Base-by-base conservation (phyloP, 2,888 invertebrate species). In the Artemia sinica region DNA sequence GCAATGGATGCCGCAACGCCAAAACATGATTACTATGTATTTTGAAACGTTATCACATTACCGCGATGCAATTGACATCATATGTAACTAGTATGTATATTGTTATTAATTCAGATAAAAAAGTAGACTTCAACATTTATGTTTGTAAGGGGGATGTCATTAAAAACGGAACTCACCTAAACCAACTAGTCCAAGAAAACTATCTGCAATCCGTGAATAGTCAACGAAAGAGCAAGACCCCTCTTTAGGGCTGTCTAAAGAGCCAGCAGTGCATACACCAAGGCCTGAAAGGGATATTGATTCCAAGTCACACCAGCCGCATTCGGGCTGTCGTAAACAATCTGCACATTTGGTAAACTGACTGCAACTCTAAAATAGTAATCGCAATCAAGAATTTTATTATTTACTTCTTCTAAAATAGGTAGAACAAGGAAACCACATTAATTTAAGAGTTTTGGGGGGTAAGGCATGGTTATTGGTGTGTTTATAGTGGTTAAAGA, bases 261-360 rank as follows among this genome's bases (percentile, higher is more conserved):
- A 89, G 0, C 93, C 94, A 76, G 88, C 87, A 0, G 89, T 86
- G 74, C 94, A 94, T 8, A 89, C 83, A n/a, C 94, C 94, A 69
- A 76, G 73, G 0, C 83, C 83, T 67, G 78, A 77, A 3, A 76
- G 76, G 65, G 78, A 77, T 5, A 76, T 75, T 83, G 86, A 66
- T 14, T 76, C 76, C 48, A 76, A 74, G 0, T 91, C 87, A 77
- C 94, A 95, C 95, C 95, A 96, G 11, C 95, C 95, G 76, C 95
- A 95, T 74, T 91, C 88, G 0, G 91, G 89, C 74, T 90, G 88
- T 72, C 86, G 84, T 66, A 95, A 79, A 76, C 95, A 95, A 51
- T 86, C 86, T 0, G 89, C 86, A 75, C 95, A 95, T 75, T 91
- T 89, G 8, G 83, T 85, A 75, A 89, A 88, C 0, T 86, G 85